A percentile compares a stretch with the other conserved stretches of the same genome.
Evolutionary conservation across 2,797 vertebrate genomes (phyloP).

Genomic region (Geotrypetes seraphini): DNA sequence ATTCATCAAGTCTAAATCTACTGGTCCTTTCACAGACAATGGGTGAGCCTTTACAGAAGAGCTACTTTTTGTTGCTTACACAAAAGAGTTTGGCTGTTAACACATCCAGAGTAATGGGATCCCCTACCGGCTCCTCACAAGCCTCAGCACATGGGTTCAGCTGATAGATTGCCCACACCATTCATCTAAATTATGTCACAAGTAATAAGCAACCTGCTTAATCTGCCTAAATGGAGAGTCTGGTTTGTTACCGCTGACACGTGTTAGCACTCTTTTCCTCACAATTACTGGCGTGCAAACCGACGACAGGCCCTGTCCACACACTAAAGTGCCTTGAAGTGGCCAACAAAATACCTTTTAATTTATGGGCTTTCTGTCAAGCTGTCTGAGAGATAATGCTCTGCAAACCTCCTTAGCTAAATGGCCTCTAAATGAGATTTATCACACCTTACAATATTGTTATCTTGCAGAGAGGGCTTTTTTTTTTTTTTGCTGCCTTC

Average conservation of each 20-base stretch:
- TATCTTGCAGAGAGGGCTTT: background rate
- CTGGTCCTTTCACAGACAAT: constrained; percentile 55
- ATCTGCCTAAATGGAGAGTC: constrained; percentile 53
- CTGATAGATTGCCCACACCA: constrained; percentile 70
- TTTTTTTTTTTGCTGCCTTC: too few relatives aligned
- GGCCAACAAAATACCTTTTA: background rate
- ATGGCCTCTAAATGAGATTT: background rate
- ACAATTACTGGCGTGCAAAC: constrained; percentile 34
- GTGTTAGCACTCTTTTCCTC: constrained; percentile 44
- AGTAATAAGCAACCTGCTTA: constrained; percentile 63
- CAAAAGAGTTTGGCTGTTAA: constrained; percentile 75
- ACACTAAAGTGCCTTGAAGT: background rate
- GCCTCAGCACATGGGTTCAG: constrained; percentile 38
- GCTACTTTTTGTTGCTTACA: constrained; percentile 67
- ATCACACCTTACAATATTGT: background rate
- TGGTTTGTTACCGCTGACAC: constrained; percentile 47
- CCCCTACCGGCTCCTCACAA: constrained; percentile 57
- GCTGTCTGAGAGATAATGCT: background rate
- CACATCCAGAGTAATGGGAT: constrained; percentile 79
- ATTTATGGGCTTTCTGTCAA: background rate
- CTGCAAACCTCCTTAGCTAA: background rate
- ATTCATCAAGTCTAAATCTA: constrained; percentile 60
- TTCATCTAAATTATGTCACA: constrained; percentile 81
- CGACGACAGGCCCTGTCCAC: constrained; percentile 7
- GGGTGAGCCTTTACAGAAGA: constrained; percentile 55